Evolutionary conservation across 2,888 invertebrate species (phyloP).

Genomic region (Nomada lathburiana): DNA sequence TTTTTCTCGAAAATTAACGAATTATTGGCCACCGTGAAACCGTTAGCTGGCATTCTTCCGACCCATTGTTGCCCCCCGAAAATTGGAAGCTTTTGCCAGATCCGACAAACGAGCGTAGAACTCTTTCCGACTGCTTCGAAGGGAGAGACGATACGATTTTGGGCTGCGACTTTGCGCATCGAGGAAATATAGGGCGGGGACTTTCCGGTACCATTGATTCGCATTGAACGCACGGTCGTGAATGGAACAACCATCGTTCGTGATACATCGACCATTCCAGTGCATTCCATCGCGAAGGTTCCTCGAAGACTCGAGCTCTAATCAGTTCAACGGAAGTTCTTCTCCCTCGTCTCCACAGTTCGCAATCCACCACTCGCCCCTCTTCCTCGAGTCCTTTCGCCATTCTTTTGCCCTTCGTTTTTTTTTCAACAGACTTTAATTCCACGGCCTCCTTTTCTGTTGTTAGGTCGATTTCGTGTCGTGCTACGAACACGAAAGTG

Average conservation of each 20-base stretch:
- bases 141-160: too few relatives aligned
- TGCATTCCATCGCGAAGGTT: constrained; percentile 73
- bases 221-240: constrained; percentile 32
- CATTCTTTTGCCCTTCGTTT: constrained; percentile 36
- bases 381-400: constrained; percentile 36
- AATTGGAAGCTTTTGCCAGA: neutral
- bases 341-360: constrained; percentile 43
- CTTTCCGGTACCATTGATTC: too few relatives aligned
- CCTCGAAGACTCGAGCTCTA: constrained; percentile 74
- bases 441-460: constrained; percentile 54
- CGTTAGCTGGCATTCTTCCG: constrained; percentile 55
- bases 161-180: neutral
- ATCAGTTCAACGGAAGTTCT: constrained; percentile 77
- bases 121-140: neutral
- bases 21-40: constrained; percentile 65
- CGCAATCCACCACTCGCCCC: constrained; percentile 22
- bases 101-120: neutral
- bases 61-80: constrained; percentile 44
- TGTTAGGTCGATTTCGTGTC: constrained; percentile 75
- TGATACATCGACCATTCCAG: constrained; percentile 61
- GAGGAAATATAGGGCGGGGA: too few relatives aligned
- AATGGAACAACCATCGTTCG: constrained; percentile 60
- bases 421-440: constrained; percentile 58
- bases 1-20: constrained; percentile 63
- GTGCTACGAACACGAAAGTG: constrained; percentile 54